phyloP scores from a whole-genome alignment of 2,113 vertebrate species.

The Hymenochirus boettgeri region DNA sequence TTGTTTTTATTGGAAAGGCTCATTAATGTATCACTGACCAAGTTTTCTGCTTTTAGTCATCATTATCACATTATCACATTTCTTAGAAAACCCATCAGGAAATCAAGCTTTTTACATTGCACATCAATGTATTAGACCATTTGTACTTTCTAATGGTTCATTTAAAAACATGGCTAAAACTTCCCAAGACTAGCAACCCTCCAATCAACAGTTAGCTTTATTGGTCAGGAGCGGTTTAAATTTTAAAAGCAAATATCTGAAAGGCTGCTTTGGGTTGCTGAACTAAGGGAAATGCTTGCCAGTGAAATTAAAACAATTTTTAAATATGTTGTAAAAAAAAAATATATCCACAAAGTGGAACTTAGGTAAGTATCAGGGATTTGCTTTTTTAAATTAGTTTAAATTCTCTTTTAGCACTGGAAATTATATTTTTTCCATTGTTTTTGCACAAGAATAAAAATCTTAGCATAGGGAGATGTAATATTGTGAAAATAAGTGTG shows the following conservation, averaged over 20 bases:
- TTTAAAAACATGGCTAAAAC: too few species aligned
- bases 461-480: not conserved
- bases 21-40: not conserved
- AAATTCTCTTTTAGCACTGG: not conserved
- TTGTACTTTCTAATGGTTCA: too few species aligned
- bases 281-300: too few species aligned
- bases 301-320: not conserved
- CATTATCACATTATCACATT: not conserved
- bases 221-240: too few species aligned
- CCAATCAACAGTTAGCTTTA: too few species aligned
- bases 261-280: too few species aligned
- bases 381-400: not conserved
- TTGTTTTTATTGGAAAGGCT: slow-evolving; percentile 36
- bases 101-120: not conserved
- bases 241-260: too few species aligned
- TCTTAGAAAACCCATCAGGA: not conserved
- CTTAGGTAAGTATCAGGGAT: slow-evolving; percentile 1
- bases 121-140: slow-evolving; percentile 3
- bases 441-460: not conserved
- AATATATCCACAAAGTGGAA: not conserved
- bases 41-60: not conserved
- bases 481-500: not conserved
- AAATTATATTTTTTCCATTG: not conserved
- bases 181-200: too few species aligned
- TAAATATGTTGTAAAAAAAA: slow-evolving; percentile 1